Evolutionary conservation across 2,888 invertebrate species (phyloP).

Genomic region (Melanchra persicariae): DNA sequence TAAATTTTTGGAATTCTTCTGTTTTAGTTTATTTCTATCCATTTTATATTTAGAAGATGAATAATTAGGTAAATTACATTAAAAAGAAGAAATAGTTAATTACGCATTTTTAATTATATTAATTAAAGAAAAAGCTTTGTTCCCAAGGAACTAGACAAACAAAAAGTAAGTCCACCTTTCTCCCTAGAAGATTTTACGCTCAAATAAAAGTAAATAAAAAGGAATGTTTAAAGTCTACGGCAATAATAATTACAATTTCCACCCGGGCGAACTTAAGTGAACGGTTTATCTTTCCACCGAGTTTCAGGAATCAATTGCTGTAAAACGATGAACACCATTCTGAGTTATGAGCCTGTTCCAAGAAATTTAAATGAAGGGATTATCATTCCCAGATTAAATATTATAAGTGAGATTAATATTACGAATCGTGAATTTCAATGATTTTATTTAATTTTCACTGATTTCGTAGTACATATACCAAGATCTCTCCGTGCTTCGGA

Average conservation of each 20-base stretch:
- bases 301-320: constrained; percentile 55
- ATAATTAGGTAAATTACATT: not conserved
- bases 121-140: not conserved
- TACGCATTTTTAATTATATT: not conserved
- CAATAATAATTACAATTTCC: constrained; percentile 30
- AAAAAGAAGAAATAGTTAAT: not conserved
- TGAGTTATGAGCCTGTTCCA: constrained; percentile 26
- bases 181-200: not conserved
- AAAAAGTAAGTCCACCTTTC: not conserved
- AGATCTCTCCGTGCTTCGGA: not conserved
- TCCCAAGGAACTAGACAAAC: not conserved
- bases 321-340: constrained; percentile 29
- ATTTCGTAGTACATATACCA: too few relatives aligned
- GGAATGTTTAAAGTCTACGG: not conserved
- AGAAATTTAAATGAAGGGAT: constrained; percentile 30
- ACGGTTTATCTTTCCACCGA: constrained; percentile 53
- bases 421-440: not conserved
- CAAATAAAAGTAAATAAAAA: not conserved
- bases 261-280: constrained; percentile 17
- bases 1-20: too few relatives aligned
- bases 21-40: not conserved
- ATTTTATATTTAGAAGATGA: not conserved
- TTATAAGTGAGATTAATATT: constrained; percentile 14
- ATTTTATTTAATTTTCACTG: not conserved
- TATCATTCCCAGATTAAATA: constrained; percentile 27